Evolutionary conservation across 2,797 vertebrate genomes (phyloP).

Genomic region (Acanthis flammea): DNA sequence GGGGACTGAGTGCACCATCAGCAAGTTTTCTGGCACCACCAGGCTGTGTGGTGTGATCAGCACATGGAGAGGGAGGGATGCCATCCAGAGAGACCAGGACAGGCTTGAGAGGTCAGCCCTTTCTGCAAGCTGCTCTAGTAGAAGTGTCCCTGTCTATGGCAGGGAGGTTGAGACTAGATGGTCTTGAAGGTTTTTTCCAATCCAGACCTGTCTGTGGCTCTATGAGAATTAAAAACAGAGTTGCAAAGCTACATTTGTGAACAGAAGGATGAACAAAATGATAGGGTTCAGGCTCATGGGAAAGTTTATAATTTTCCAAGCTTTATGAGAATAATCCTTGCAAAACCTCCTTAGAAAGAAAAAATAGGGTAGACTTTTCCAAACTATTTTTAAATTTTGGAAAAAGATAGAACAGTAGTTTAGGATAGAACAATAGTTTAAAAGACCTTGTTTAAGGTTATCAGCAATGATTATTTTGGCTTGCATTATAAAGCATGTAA

Average conservation of each 20-base stretch:
- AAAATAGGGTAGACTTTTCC: neutral
- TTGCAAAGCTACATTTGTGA: neutral
- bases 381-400: neutral
- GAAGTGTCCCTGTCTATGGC: too few relatives aligned
- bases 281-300: neutral
- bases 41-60: fast-evolving
- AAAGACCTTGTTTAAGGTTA: neutral
- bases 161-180: neutral
- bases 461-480: neutral
- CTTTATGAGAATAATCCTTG: neutral
- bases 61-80: neutral
- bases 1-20: neutral
- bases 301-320: conserved; percentile 1
- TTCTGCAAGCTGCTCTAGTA: neutral
- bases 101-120: too few relatives aligned
- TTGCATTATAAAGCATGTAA: neutral
- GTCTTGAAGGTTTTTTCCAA: neutral
- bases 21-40: neutral
- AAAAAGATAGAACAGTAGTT: neutral
- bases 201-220: neutral
- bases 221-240: neutral
- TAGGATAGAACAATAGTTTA: neutral
- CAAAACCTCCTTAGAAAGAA: neutral
- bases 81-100: neutral
- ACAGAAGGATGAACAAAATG: neutral